phyloP scores from a whole-genome alignment of 2,113 vertebrate genomes.

The Pseudonaja textilis region DNA sequence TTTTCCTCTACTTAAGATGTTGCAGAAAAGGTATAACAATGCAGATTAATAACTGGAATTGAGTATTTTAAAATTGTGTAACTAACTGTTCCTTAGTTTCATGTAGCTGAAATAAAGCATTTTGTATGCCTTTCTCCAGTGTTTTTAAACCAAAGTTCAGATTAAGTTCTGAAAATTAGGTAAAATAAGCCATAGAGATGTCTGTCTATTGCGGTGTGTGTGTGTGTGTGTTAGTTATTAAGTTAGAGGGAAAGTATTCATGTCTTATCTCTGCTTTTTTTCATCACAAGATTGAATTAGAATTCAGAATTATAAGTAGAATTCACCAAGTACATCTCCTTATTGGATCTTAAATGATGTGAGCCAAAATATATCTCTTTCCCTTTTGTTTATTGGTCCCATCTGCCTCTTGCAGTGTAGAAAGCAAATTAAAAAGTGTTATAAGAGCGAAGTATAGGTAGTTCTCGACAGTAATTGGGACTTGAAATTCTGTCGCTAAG shows the following conservation, averaged over 20 bases:
- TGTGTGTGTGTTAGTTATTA: not conserved
- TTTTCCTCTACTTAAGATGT: not conserved
- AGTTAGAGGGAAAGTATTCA: not conserved
- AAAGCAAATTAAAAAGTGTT: not conserved
- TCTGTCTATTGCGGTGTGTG: not conserved
- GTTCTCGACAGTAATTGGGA: not conserved
- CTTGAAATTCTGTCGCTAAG: not conserved
- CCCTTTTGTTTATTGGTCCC: not conserved
- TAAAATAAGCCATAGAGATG: not conserved
- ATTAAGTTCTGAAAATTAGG: not conserved
- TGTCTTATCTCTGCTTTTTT: not conserved
- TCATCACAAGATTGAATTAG: not conserved
- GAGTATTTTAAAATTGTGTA: not conserved
- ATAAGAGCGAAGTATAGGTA: not conserved
- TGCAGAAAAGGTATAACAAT: not conserved
- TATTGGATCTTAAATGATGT: not conserved
- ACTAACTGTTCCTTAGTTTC: not conserved
- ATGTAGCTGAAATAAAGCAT: not conserved
- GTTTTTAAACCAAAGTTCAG: not conserved
- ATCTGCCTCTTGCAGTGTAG: not conserved
- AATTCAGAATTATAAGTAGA: not conserved
- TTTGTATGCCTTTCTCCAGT: not conserved
- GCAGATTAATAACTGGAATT: not conserved
- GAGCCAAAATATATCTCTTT: not conserved
- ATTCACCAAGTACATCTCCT: not conserved